A percentile compares a stretch with the other conserved stretches of the same genome.
phyloP scores from a whole-genome alignment of 2,113 vertebrate genomes.

The Menidia beryllina region DNA sequence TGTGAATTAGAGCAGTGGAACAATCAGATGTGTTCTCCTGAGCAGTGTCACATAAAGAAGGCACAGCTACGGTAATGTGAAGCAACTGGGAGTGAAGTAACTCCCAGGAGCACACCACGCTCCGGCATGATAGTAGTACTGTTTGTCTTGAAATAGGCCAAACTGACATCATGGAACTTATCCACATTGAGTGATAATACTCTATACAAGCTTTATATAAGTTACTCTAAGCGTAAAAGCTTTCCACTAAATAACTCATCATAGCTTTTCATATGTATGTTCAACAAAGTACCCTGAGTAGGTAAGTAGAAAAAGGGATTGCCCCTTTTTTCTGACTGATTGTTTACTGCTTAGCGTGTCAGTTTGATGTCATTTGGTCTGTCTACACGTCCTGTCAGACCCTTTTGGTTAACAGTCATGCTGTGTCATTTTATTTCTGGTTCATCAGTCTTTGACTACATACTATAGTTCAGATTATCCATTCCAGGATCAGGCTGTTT shows the following conservation, averaged over 20 bases:
- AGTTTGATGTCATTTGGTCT: constrained; percentile 38
- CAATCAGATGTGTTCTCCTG: not conserved
- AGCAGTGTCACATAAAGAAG: constrained; percentile 31
- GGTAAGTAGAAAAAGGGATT: constrained; percentile 37
- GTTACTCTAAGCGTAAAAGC: constrained; percentile 32
- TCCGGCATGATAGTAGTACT: constrained; percentile 35
- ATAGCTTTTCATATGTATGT: constrained; percentile 61
- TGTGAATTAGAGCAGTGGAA: constrained; percentile 29
- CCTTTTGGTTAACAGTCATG: constrained; percentile 42
- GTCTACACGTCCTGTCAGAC: constrained; percentile 1
- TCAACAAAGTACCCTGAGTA: constrained; percentile 46
- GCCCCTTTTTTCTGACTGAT: constrained; percentile 47
- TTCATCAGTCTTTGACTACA: constrained; percentile 41
- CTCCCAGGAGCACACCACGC: constrained; percentile 45
- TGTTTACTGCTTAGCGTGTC: constrained; percentile 41
- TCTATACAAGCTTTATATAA: constrained; percentile 44
- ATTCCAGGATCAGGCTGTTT: constrained; percentile 36
- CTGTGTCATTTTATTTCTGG: constrained; percentile 50
- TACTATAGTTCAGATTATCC: constrained; percentile 28
- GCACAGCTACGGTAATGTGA: constrained; percentile 40
- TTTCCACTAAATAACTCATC: constrained; percentile 54
- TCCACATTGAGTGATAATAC: constrained; percentile 50
- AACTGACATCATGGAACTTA: constrained; percentile 42
- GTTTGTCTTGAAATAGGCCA: constrained; percentile 42
- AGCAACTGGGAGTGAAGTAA: constrained; percentile 38